phyloP scores from a whole-genome alignment of 2,888 invertebrate species.

The Tolmerus cingulatus region DNA sequence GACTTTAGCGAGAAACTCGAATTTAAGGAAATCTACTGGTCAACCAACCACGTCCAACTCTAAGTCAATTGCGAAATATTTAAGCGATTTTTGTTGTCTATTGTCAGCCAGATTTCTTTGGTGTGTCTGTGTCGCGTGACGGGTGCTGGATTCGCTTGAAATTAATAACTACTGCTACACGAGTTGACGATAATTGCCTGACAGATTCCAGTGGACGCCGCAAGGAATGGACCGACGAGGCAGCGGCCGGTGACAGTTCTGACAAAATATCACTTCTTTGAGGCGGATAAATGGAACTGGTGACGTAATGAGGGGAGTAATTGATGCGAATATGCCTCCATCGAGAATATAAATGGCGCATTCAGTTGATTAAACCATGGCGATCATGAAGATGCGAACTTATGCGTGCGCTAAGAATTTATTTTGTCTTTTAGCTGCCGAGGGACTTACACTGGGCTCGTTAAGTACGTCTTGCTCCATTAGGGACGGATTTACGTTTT shows the following conservation, averaged over 20 bases:
- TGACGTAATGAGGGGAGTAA: background rate
- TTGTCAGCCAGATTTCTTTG: background rate
- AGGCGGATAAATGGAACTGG: background rate
- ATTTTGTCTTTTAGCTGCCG: background rate
- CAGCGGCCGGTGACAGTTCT: background rate
- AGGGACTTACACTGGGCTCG: background rate
- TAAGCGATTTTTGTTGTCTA: background rate
- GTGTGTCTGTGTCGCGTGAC: background rate
- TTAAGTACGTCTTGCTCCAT: background rate
- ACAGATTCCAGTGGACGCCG: background rate
- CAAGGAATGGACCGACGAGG: background rate
- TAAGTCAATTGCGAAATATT: background rate
- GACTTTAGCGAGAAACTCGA: conserved; percentile 33
- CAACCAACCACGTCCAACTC: background rate
- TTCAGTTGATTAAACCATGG: background rate
- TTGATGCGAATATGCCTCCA: background rate
- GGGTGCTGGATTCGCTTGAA: background rate
- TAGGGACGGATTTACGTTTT: background rate
- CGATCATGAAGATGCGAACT: background rate
- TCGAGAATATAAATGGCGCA: background rate
- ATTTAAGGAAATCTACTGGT: background rate
- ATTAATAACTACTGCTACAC: background rate
- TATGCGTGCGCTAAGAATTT: background rate
- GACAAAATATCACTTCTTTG: background rate
- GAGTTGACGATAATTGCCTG: conserved; percentile 24